A percentile compares a stretch with the other conserved stretches of the same genome.
phyloP scores from a whole-genome alignment of 1,140 invertebrate species.

The Drosophila prosaltans region DNA sequence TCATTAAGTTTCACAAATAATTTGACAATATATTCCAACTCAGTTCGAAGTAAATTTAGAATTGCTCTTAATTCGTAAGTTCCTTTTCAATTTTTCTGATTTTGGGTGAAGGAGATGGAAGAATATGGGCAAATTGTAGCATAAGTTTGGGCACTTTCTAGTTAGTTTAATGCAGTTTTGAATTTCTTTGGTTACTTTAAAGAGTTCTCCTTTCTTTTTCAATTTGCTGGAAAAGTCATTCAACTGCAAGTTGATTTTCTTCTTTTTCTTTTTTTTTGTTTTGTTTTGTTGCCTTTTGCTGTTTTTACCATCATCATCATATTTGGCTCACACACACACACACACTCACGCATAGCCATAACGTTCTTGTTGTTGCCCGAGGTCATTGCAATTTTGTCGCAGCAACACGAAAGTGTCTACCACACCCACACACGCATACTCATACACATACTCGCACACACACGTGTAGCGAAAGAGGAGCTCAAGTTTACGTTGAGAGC shows the following conservation, averaged over 20 bases:
- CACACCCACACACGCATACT: constrained; percentile 30
- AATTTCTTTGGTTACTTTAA: neutral
- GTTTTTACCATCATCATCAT: constrained; percentile 28
- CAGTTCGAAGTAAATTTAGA: too few species aligned
- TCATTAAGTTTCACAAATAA: too few species aligned
- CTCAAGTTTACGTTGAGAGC: constrained; percentile 34
- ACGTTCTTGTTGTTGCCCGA: constrained; percentile 57
- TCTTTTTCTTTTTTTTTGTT: neutral
- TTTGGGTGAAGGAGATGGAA: too few species aligned
- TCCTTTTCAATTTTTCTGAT: too few species aligned
- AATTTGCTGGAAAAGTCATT: constrained; percentile 49
- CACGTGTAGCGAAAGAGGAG: constrained; percentile 8
- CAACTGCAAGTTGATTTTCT: constrained; percentile 40
- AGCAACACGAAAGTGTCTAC: constrained; percentile 63
- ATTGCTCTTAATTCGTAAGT: too few species aligned
- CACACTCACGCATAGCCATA: constrained; percentile 15
- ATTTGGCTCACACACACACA: constrained; percentile 32
- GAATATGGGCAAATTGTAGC: neutral
- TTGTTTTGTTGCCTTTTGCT: constrained; percentile 27
- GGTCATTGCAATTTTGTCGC: constrained; percentile 68
- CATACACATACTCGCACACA: constrained; percentile 19
- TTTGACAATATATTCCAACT: too few species aligned
- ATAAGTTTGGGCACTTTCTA: neutral
- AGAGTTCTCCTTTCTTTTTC: neutral
- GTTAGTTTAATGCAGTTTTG: neutral